A percentile compares a stretch with the other conserved stretches of the same genome.
These are phyloP conservation scores for Cephonodes hylas DNA, from an alignment of 2,888 invertebrate species.

Conservation along the genomic window DNA sequence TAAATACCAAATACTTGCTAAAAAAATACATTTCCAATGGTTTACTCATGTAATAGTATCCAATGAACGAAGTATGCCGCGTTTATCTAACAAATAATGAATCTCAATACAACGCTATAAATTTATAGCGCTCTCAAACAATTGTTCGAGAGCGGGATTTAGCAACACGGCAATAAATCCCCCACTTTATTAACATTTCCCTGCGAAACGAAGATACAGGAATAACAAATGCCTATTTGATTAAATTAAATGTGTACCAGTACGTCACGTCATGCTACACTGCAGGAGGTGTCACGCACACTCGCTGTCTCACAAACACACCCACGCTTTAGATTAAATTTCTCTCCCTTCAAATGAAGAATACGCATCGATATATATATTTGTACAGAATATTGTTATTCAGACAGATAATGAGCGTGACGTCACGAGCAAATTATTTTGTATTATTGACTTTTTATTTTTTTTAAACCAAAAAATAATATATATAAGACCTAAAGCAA, in stretches of 20 bases:
- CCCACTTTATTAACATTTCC: slow-evolving; percentile 1
- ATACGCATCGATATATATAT: background rate
- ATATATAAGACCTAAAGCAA: no score
- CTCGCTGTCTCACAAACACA: background rate
- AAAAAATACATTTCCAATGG: no score
- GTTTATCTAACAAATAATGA: background rate
- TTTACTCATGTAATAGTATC: background rate
- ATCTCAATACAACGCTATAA: background rate
- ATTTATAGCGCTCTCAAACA: no score
- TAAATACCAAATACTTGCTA: no score
- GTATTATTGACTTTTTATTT: no score
- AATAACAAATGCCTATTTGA: slow-evolving; percentile 10
- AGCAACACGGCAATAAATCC: slow-evolving; percentile 3
- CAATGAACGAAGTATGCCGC: background rate
- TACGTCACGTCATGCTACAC: slow-evolving; percentile 2
- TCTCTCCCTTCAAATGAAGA: background rate
- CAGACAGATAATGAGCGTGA: background rate
- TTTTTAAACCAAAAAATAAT: no score
- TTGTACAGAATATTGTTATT: background rate
- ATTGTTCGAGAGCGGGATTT: background rate
- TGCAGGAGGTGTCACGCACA: slow-evolving; percentile 3
- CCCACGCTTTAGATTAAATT: slow-evolving; percentile 4
- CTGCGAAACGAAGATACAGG: background rate
- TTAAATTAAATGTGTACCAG: slow-evolving; percentile 6
- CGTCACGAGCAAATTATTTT: background rate